Evolutionary conservation across 2,113 vertebrate genomes (phyloP).

Genomic region (Zeus faber): DNA sequence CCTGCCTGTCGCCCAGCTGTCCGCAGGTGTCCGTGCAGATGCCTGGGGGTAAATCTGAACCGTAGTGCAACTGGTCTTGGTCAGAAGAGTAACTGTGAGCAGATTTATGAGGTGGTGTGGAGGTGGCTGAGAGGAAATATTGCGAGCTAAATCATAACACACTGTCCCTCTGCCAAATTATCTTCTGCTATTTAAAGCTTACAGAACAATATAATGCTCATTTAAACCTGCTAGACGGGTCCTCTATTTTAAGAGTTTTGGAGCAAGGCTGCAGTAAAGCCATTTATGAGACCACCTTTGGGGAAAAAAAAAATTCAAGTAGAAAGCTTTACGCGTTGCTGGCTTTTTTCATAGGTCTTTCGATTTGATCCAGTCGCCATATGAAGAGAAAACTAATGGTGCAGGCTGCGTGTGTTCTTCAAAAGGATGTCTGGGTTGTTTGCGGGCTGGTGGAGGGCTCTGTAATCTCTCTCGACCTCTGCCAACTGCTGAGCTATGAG

Average conservation of each 20-base stretch:
- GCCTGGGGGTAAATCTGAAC: constrained; percentile 31
- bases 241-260: constrained; percentile 15
- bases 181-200: constrained; percentile 57
- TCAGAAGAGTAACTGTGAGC: constrained; percentile 47
- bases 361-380: constrained; percentile 8
- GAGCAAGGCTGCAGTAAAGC: neutral
- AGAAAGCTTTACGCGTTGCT: constrained; percentile 8
- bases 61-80: constrained; percentile 46
- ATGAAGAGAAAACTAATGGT: constrained; percentile 7
- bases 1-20: constrained; percentile 41
- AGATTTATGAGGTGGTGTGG: constrained; percentile 65
- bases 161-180: constrained; percentile 65
- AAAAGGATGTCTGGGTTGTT: constrained; percentile 46
- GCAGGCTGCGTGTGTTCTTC: constrained; percentile 17
- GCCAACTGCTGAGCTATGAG: constrained; percentile 67
- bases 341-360: constrained; percentile 9
- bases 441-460: constrained; percentile 44
- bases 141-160: constrained; percentile 62
- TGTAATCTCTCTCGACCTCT: constrained; percentile 74
- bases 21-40: neutral
- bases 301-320: constrained; percentile 1
- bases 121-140: constrained; percentile 62
- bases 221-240: constrained; percentile 42
- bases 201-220: constrained; percentile 45
- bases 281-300: constrained; percentile 4